A percentile compares a stretch with the other conserved stretches of the same genome.
Conservation (phyloP, 2,888 invertebrate genomes). For the Horisme vitalbata region DNA sequence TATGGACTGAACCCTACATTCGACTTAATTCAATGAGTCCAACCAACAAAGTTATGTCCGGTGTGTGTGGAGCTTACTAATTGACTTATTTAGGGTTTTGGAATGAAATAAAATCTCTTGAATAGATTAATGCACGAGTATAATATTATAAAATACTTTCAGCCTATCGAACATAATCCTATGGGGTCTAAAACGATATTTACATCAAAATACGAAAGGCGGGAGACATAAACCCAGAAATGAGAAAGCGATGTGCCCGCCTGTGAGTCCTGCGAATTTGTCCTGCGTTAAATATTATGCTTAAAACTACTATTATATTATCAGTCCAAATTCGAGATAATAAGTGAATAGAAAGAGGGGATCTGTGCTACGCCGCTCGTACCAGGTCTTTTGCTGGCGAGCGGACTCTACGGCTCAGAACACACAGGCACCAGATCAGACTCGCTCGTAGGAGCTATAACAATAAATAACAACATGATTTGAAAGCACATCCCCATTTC, state of each 20-base stretch:
- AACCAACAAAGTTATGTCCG: no score
- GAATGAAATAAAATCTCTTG: conserved; percentile 44
- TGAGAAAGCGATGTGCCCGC: conserved; percentile 44
- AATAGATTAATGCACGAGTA: conserved; percentile 67
- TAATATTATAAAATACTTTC: conserved; percentile 81
- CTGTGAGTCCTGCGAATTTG: conserved; percentile 39
- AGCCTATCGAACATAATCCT: conserved; percentile 79
- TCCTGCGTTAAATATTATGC: conserved; percentile 46
- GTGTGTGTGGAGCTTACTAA: no score
- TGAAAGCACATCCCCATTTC: conserved; percentile 37
- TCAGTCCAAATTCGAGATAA: conserved; percentile 36
- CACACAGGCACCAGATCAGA: conserved; percentile 24
- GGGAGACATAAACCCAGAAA: conserved; percentile 57
- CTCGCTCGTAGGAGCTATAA: conserved; percentile 14
- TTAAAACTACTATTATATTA: conserved; percentile 33
- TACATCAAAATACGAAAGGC: conserved; percentile 71
- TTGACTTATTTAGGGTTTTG: not conserved
- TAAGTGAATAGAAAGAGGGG: conserved; percentile 41
- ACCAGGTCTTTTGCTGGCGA: conserved; percentile 51
- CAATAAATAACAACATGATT: conserved; percentile 30
- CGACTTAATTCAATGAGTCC: no score
- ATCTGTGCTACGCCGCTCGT: conserved; percentile 41
- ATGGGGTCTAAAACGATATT: conserved; percentile 74
- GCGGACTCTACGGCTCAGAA: conserved; percentile 31
- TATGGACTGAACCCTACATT: no score